Percentiles rank a stretch among this genome's conserved stretches.
Conservation (phyloP, 2,113 vertebrate genomes). For the Hymenochirus boettgeri region DNA sequence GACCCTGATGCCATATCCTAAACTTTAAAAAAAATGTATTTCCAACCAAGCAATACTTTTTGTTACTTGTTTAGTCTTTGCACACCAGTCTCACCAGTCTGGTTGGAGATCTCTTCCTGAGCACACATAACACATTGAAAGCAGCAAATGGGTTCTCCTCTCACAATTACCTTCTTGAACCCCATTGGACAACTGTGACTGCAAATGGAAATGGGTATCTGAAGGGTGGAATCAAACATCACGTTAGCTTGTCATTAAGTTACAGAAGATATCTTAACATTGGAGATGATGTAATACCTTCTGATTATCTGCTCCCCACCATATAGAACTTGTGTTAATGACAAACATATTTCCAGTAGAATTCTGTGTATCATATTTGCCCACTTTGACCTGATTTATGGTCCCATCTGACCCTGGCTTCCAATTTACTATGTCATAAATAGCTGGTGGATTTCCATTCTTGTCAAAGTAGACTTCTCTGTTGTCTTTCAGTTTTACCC, state of each 20-base stretch:
- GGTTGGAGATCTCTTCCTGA: slow-evolving; percentile 9
- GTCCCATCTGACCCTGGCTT: neutral
- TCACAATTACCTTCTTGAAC: neutral
- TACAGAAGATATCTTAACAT: no score
- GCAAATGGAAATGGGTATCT: slow-evolving; percentile 4
- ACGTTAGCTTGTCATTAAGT: no score
- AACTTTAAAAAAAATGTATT: no score
- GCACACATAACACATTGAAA: slow-evolving; percentile 12
- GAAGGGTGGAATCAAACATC: neutral
- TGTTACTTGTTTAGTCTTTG: no score
- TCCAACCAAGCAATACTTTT: no score
- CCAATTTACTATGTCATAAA: slow-evolving; percentile 41
- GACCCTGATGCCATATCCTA: no score
- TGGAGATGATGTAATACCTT: no score
- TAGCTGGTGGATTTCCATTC: slow-evolving; percentile 30
- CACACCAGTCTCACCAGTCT: no score
- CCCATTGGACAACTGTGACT: slow-evolving; percentile 5
- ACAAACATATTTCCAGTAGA: slow-evolving; percentile 10
- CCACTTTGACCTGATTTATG: slow-evolving; percentile 14
- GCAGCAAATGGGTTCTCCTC: slow-evolving; percentile 8
- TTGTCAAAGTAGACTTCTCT: slow-evolving; percentile 35
- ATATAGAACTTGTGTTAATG: slow-evolving; percentile 23
- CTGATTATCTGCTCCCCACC: slow-evolving; percentile 12
- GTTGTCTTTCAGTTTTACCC: slow-evolving; percentile 55
- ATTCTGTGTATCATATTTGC: slow-evolving; percentile 10